Evolutionary conservation across 2,888 invertebrate species (phyloP).

Genomic region (Lobophora halterata): DNA sequence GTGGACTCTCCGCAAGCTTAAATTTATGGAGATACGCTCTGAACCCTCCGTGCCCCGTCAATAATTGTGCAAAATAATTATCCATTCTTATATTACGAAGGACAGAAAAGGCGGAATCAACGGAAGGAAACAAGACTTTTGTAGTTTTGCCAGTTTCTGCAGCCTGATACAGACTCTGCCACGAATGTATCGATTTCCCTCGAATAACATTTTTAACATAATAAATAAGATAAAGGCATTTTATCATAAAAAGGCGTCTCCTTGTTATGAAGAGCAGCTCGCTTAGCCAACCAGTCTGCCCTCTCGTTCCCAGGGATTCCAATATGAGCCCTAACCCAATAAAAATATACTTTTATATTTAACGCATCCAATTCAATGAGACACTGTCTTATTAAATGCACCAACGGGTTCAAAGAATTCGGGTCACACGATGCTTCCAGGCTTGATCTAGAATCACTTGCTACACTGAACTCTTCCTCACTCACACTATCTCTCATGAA

Average conservation of each 20-base stretch:
- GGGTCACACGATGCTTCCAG: not conserved
- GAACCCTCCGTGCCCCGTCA: not conserved
- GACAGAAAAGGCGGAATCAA: not conserved
- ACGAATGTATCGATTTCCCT: not conserved
- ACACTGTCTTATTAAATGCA: not conserved
- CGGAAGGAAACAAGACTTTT: not conserved
- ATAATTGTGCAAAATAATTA: not conserved
- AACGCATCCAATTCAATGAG: not conserved
- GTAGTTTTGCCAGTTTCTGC: not conserved
- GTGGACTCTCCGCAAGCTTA: not conserved
- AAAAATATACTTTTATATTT: not conserved
- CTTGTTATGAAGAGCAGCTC: not conserved
- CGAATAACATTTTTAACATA: not conserved
- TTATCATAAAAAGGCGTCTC: not conserved
- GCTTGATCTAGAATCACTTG: not conserved
- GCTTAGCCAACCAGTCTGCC: not conserved
- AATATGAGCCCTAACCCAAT: not conserved
- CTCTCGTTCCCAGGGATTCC: conserved; percentile 1
- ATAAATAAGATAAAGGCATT: not conserved
- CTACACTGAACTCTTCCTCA: not conserved
- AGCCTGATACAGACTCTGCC: not conserved
- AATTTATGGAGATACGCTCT: not conserved
- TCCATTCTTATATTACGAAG: not conserved
- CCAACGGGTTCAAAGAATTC: not conserved
- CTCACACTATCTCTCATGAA: not conserved